Conservation (phyloP, 2,888 invertebrate genomes). For the Rapana venosa region DNA sequence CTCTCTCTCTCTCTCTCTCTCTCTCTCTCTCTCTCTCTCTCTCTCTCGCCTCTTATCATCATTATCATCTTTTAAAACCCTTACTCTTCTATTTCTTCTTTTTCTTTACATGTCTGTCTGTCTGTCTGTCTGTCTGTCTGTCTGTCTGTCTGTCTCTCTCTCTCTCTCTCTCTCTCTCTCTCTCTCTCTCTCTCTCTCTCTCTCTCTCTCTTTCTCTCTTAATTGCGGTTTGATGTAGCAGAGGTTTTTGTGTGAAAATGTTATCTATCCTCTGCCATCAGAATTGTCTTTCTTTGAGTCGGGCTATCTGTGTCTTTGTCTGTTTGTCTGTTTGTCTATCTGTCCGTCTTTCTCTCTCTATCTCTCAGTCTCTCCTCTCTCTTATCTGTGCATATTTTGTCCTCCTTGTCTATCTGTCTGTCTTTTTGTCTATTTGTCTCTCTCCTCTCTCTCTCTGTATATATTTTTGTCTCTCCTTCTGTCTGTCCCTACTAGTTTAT, state of each 20-base stretch:
- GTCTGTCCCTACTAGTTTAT: no score
- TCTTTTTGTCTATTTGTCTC: not conserved
- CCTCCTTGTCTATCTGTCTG: not conserved
- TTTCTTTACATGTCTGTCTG: not conserved
- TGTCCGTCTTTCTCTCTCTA: not conserved
- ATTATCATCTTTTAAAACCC: no score
- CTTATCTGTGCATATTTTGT: no score
- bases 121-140: not conserved
- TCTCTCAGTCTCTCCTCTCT: not conserved
- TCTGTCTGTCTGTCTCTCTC: not conserved
- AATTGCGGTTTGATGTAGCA: no score
- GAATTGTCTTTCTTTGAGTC: no score
- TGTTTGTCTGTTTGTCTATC: not conserved
- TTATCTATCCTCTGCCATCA: no score
- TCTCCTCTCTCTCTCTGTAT: no score
- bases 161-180: not conserved
- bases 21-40: no score
- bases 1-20: no score
- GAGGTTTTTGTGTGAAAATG: no score
- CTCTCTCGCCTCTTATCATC: no score
- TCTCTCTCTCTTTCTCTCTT: slow-evolving; percentile 1
- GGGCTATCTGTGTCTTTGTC: not conserved
- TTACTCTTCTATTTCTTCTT: no score
- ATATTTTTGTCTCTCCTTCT: not conserved
- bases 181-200: slow-evolving; percentile 10